Conservation (phyloP, 2,797 vertebrate genomes). For the Aselliscus stoliczkanus region DNA sequence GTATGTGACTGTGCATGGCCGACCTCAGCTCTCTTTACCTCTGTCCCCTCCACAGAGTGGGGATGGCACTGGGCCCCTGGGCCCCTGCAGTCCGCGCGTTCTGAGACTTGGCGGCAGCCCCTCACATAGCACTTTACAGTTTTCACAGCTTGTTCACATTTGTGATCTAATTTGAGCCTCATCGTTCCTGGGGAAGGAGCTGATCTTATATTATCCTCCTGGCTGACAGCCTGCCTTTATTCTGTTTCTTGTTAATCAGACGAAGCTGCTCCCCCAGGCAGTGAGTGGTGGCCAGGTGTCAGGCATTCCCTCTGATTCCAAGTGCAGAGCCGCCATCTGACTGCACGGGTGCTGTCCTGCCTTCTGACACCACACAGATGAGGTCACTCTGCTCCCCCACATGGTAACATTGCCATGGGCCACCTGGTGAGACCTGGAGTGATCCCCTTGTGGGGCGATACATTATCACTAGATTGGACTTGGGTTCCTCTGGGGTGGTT, state of each 20-base stretch:
- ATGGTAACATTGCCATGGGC: background rate
- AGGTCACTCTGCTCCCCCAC: background rate
- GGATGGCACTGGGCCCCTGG: background rate
- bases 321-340: background rate
- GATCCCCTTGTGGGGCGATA: background rate
- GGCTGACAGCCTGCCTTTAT: background rate
- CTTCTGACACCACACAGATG: background rate
- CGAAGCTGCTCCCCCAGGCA: background rate
- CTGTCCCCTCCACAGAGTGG: background rate
- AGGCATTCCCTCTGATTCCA: background rate
- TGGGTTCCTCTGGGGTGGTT: background rate
- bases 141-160: constrained; percentile 39
- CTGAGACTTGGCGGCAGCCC: background rate
- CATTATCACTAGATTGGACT: background rate
- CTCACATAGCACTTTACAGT: background rate
- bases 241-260: background rate
- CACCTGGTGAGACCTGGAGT: background rate
- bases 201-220: background rate
- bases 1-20: background rate
- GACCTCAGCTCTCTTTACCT: background rate
- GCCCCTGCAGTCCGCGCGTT: background rate
- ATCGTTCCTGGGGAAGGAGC: background rate
- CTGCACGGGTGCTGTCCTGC: fast-evolving
- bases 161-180: constrained; percentile 7
- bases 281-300: background rate